Percentiles rank a stretch among this genome's conserved stretches.
These are phyloP conservation scores for Drosophila percnosoma DNA, from an alignment of 2,888 invertebrate species.

Conservation along the genomic window DNA sequence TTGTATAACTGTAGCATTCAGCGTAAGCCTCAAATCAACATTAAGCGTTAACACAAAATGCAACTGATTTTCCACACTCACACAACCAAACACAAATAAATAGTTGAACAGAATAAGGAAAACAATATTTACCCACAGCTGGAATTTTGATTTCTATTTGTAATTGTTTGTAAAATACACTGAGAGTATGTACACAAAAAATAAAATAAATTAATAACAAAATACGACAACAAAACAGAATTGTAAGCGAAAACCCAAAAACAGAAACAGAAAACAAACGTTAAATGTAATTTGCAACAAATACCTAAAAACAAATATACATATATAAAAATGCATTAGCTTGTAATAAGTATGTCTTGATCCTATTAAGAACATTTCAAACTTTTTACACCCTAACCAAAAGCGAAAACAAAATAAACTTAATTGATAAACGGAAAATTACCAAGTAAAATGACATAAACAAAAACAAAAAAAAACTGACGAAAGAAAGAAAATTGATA, in stretches of 20 bases:
- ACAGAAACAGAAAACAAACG: constrained; percentile 11
- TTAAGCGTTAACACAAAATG: constrained; percentile 45
- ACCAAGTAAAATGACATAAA: constrained; percentile 49
- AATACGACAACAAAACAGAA: constrained; percentile 12
- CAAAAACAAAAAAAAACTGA: background rate
- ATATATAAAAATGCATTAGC: constrained; percentile 28
- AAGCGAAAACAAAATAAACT: constrained; percentile 35
- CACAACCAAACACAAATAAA: constrained; percentile 15
- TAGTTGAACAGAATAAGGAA: constrained; percentile 25
- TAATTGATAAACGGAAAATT: constrained; percentile 59
- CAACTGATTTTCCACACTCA: constrained; percentile 41
- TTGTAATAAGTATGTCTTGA: constrained; percentile 59
- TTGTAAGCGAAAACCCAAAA: constrained; percentile 19
- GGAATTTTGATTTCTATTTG: constrained; percentile 48
- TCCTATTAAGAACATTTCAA: constrained; percentile 65
- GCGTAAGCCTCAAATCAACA: constrained; percentile 42
- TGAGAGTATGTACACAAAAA: constrained; percentile 23
- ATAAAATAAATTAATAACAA: constrained; percentile 14
- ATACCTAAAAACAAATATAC: constrained; percentile 30
- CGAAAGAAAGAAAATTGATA: constrained; percentile 31
- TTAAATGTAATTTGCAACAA: constrained; percentile 58
- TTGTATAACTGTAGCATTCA: constrained; percentile 70
- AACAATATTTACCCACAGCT: constrained; percentile 38
- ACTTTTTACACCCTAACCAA: constrained; percentile 70
- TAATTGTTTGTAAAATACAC: constrained; percentile 55